Evolutionary conservation across 2,888 invertebrate species (phyloP), one percentile per base, ranked within the genome.

Genomic region (Kryphioiulus occultus): DNA sequence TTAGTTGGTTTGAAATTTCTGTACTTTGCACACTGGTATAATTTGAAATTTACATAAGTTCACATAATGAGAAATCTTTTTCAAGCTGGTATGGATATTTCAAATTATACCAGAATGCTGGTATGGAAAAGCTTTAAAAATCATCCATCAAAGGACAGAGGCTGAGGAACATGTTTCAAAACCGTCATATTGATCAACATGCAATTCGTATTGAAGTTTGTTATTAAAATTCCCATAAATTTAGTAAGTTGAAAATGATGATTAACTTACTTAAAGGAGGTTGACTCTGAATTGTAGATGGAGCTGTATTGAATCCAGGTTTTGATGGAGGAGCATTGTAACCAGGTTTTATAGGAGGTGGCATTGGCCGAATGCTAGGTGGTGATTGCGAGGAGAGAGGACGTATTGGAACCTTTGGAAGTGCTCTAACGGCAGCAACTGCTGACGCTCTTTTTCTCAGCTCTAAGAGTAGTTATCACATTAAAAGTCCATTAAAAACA

Each of bases 261-360:
- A 12, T 68, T 7, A 22, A 83, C 83, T n/a, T 83, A 83, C 83
- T 30, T 83, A 83, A 30, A 32, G 32, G 30, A 83, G 83, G 10
- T 35, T 12, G 35, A 4, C 83, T 83, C 17, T 15, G 85, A 44
- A n/a, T 19, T 44, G 85, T 26, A 26, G 12, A n/a, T 9, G 85
- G 85, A 26, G 85, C 53, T 19, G 44, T 19, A 42, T 53, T 68
- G 12, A 86, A 19, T 86, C 32, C 83, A 30, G 84, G 47, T 19
- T 42, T 82, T 87, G 82, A 78, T 9, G 87, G 87, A 30, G 87
- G 87, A n/a, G 87, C 87, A 59, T 87, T 87, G 32, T 87, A 87
- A 0, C 87, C 87, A 26, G 87, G 87, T 42, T 83, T 87, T 17
- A 87, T 39, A 47, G 68, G 86, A 68, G 86, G 5, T n/a, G 59